A percentile compares a stretch with the other conserved stretches of the same genome.
Evolutionary conservation across 2,113 vertebrate genomes (phyloP).

Genomic region (Cavia aperea): DNA sequence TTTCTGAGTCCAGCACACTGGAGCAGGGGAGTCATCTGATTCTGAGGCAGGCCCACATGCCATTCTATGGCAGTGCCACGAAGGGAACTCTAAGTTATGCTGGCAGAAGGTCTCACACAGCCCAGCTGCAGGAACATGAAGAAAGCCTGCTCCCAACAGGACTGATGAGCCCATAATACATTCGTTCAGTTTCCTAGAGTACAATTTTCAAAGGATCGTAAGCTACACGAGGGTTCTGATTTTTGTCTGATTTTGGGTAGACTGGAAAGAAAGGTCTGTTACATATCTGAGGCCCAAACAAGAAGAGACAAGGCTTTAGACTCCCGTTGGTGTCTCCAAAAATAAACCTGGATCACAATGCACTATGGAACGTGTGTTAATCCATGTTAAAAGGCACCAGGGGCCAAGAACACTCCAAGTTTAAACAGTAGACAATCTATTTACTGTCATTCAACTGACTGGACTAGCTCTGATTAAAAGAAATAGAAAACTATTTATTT

Average conservation of each 20-base stretch:
- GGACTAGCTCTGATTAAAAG: constrained; percentile 60
- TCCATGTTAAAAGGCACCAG: not conserved
- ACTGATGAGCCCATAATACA: not conserved
- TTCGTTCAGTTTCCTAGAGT: not conserved
- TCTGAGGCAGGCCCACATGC: not conserved
- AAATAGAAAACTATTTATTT: constrained; percentile 70
- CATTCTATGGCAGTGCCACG: not conserved
- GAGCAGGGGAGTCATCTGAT: not conserved
- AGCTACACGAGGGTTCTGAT: not conserved
- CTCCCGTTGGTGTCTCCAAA: not conserved
- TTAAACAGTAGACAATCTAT: not conserved
- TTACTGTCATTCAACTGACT: constrained; percentile 56
- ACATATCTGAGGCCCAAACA: not conserved
- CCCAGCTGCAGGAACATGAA: not conserved
- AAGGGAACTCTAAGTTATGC: not conserved
- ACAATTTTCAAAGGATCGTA: not conserved
- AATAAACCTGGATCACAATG: not conserved
- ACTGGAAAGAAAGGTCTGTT: not conserved
- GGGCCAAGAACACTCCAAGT: not conserved
- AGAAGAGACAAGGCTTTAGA: not conserved
- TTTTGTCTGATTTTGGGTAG: not conserved
- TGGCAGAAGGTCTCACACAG: not conserved
- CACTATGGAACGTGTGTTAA: not conserved
- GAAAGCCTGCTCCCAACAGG: not conserved
- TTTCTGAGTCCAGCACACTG: not conserved